phyloP scores from a whole-genome alignment of 30 jellyfish, hydroid and myxozoan species.

The Nemopilema nomurai region DNA sequence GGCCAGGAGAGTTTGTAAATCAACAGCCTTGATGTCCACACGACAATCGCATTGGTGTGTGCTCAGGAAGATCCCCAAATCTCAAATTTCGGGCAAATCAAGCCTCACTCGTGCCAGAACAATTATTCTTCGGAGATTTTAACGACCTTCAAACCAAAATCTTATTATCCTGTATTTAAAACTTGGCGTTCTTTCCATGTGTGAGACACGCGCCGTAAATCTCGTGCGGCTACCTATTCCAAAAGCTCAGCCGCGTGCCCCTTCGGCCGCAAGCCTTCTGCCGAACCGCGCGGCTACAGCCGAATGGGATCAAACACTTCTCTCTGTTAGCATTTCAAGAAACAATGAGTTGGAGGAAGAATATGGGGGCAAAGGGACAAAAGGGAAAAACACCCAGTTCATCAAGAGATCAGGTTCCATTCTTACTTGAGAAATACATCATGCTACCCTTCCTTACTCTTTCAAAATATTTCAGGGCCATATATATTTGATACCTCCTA shows the following conservation, averaged over 20 bases:
- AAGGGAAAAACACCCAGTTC: too few species aligned
- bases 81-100: conserved; percentile 9
- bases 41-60: background rate
- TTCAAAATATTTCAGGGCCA: too few species aligned
- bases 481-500: too few species aligned
- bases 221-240: conserved; percentile 31
- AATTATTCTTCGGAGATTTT: conserved; percentile 4
- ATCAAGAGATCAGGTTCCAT: too few species aligned
- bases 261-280: background rate
- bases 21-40: background rate
- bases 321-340: too few species aligned
- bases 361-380: too few species aligned
- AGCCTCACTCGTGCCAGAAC: conserved; percentile 38
- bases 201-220: conserved; percentile 48
- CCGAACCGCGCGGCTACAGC: too few species aligned
- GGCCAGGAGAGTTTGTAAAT: background rate
- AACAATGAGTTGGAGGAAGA: too few species aligned
- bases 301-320: too few species aligned
- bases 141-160: conserved; percentile 11
- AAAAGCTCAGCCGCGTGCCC: conserved; percentile 1
- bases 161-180: conserved; percentile 4
- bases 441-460: too few species aligned
- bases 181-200: conserved; percentile 19
- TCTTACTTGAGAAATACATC: too few species aligned
- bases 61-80: background rate